Percentiles rank a stretch among this genome's conserved stretches.
phyloP scores from a whole-genome alignment of 2,888 invertebrate species.

The Miltochrista miniata region DNA sequence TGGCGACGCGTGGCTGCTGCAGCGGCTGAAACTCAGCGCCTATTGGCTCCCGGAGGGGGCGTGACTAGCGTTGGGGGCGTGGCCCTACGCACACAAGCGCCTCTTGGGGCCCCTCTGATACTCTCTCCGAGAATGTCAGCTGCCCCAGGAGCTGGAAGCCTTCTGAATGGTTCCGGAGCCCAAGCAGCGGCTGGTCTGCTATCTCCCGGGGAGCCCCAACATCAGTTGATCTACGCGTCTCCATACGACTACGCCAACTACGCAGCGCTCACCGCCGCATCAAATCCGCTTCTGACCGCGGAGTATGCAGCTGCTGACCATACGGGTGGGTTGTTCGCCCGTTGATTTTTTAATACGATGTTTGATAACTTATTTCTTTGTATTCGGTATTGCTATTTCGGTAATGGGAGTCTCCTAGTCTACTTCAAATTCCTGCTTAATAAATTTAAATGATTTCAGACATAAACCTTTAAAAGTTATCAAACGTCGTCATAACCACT shows the following conservation, averaged over 20 bases:
- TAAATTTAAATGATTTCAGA: not conserved
- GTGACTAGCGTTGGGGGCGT: conserved; percentile 77
- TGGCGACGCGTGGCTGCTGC: conserved; percentile 93
- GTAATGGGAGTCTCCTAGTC: not conserved
- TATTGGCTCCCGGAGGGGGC: conserved; percentile 83
- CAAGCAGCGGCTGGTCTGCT: conserved; percentile 72
- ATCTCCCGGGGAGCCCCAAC: conserved; percentile 86
- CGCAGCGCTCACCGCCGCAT: conserved; percentile 90
- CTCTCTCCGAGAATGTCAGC: conserved; percentile 95
- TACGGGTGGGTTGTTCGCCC: conserved; percentile 94
- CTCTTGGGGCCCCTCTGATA: conserved; percentile 96
- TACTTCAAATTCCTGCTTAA: not conserved
- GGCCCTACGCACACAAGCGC: conserved; percentile 87
- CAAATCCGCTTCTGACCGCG: conserved; percentile 90
- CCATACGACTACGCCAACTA: conserved; percentile 97
- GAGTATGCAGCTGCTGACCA: conserved; percentile 94
- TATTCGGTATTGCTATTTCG: not conserved
- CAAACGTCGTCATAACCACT: conserved; percentile 56
- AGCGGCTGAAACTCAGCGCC: conserved; percentile 91
- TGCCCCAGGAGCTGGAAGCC: conserved; percentile 89
- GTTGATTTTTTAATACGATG: conserved; percentile 58
- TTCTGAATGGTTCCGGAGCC: conserved; percentile 80
- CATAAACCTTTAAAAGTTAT: conserved; percentile 34
- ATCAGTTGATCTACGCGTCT: conserved; percentile 93
- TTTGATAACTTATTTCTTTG: conserved; percentile 47